Evolutionary conservation across 2,113 vertebrate species (phyloP), one percentile per base, ranked within the genome.

Genomic region (Catharus minimus): DNA sequence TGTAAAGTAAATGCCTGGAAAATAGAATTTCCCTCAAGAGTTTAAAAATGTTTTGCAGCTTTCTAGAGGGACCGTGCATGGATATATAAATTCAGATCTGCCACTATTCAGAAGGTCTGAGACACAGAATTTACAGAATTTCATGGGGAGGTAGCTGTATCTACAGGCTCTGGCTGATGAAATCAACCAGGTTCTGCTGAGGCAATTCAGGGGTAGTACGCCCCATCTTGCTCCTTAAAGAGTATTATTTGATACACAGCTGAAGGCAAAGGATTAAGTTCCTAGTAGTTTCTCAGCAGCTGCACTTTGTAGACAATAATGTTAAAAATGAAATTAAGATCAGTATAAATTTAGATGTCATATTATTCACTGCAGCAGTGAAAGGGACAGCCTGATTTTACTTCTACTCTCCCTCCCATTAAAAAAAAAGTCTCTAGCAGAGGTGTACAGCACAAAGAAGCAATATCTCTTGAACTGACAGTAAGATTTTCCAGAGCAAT

Each of bases 1-100:
- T 62, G 43, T 68, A n/a, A 88, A 95, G 53, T 50, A 88, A 88
- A 62, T 69, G 80, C 38, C 55, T 84, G 33, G 69, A 73, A 95
- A 94, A 90, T 13, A 88, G 62, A 58, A 61, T 68, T 84, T 50
- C 62, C 62, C 69, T 84, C 61, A 86, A 36, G 50, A 75, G 28
- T 57, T 90, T 79, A 94, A 88, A 39, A 52, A 84, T 27, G 28
- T 65, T 86, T 93, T 78, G 41, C 41, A 90, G 65, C 68, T 77
- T 80, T 92, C 88, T 74, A 80, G 75, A 87, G 57, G 52, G 71
- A 94, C 27, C 0, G 0, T 43, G 39, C 6, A 13, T 1, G 2
- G 72, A 74, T 53, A 68, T 28, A 81, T 39, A 78, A 77, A 86
- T 30, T 75, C 53, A 83, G 46, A 91, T 72, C 65, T 74, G 28